Percentiles rank a stretch among this genome's conserved stretches.
phyloP scores from a whole-genome alignment of 2,113 vertebrate genomes.

The Dolichotis patagonum region DNA sequence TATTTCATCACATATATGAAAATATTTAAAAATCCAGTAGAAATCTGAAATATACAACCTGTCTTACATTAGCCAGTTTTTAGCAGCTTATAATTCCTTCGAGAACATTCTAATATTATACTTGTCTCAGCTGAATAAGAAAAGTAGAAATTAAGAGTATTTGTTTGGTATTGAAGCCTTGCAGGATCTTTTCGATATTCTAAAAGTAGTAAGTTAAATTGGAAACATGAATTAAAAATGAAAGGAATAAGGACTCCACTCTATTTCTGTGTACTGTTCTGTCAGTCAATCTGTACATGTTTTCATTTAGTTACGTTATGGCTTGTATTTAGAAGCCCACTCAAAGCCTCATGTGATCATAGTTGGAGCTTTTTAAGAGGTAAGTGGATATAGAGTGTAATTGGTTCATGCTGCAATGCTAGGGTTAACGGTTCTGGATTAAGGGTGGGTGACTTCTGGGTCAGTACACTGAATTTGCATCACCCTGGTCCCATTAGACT shows the following conservation, averaged over 20 bases:
- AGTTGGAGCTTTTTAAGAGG: not conserved
- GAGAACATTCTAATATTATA: not conserved
- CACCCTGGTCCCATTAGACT: not conserved
- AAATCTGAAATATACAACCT: not conserved
- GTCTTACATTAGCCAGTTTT: not conserved
- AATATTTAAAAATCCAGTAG: not conserved
- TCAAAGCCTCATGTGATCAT: not conserved
- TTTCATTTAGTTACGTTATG: not conserved
- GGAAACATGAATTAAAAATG: not conserved
- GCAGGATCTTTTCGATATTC: not conserved
- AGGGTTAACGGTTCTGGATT: not conserved
- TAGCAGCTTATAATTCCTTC: not conserved
- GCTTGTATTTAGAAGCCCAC: not conserved
- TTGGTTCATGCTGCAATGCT: not conserved
- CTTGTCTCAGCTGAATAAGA: not conserved
- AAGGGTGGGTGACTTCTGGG: not conserved
- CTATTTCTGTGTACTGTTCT: not conserved
- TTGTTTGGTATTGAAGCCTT: not conserved
- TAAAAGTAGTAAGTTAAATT: not conserved
- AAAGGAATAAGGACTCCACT: not conserved
- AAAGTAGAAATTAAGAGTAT: not conserved
- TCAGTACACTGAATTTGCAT: not conserved
- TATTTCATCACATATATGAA: not conserved
- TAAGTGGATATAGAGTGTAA: not conserved
- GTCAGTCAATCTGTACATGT: not conserved